Evolutionary conservation across 2,113 vertebrate species (phyloP), one percentile per base, ranked within the genome.

Genomic region (Sphaerodactylus townsendi): DNA sequence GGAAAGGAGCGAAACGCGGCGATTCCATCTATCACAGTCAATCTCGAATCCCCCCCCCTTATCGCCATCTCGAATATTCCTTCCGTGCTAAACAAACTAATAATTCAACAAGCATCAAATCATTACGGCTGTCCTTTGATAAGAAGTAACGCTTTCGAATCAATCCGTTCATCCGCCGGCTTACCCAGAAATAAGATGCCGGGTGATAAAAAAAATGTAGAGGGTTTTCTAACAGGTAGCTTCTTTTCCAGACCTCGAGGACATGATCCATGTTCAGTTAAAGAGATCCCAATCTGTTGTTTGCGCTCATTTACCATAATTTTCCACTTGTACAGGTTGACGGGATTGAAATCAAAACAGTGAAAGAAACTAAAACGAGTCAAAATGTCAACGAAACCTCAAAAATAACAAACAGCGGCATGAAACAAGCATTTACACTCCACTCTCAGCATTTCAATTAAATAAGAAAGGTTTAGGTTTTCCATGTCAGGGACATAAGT

Each of bases 81-180:
- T 89, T 81, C 28, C 87, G 87, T 72, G 6, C 82, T 46, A 70
- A 41, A 72, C 0, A 4, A 87, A 50, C 89, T 88, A 86, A 88
- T 81, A 91, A 88, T 73, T 88, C 77, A 77, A 48, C 87, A 69
- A 65, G 69, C 85, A 87, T 86, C 85, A 81, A 89, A 92, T 37
- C 3, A 13, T 77, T 85, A 23, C 10, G 83, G 77, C 66, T 80
- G 85, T 65, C 83, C 82, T 7, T 11, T 0, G 1, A 77, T 71
- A 85, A 82, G 64, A 25, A 3, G 72, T 68, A 1, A 2, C 14
- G 35, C 53, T 86, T 44, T 21, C 0, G 69, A 82, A 87, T 68
- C 56, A 68, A 71, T 66, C 10, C 5, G 19, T 21, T 14, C 33
- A 17, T 46, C 76, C 75, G 77, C 37, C 1, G 10, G 10, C 3